A percentile compares a stretch with the other conserved stretches of the same genome.
Evolutionary conservation across 2,888 invertebrate species (phyloP).

Genomic region (Mantis religiosa): DNA sequence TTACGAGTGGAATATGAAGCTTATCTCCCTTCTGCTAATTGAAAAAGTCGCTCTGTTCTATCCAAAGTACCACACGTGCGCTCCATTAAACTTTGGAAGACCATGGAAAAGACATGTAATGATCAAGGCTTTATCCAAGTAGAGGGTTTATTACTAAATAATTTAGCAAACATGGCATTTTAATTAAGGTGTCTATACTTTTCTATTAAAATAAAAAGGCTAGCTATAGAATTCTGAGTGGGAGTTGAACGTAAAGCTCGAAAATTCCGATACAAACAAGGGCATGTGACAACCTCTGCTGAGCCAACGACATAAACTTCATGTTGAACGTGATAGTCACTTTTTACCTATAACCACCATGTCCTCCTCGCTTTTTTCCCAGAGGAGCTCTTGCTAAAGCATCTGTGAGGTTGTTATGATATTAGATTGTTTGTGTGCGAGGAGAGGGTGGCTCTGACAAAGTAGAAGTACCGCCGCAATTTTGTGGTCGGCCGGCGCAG

Average conservation of each 20-base stretch:
- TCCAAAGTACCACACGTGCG: no score
- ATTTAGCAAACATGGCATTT: background rate
- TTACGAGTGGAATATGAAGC: no score
- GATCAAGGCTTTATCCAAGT: background rate
- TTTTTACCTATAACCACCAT: background rate
- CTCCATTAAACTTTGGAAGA: no score
- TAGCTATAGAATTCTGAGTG: background rate
- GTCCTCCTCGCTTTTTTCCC: background rate
- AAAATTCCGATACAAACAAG: background rate
- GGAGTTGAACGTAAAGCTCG: background rate
- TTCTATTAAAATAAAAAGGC: background rate
- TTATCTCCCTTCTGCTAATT: no score
- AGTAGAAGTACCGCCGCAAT: conserved; percentile 6
- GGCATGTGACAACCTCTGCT: background rate
- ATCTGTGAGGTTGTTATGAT: background rate
- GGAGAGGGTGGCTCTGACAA: background rate
- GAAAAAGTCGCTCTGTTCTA: no score
- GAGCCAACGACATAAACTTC: background rate
- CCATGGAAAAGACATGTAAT: no score
- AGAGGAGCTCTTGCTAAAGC: background rate
- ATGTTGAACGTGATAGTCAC: background rate
- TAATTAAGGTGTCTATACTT: background rate
- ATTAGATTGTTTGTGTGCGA: background rate
- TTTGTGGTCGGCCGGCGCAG: background rate
- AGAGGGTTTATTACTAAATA: background rate